phyloP scores from a whole-genome alignment of 2,797 vertebrate genomes.

The Emys orbicularis region DNA sequence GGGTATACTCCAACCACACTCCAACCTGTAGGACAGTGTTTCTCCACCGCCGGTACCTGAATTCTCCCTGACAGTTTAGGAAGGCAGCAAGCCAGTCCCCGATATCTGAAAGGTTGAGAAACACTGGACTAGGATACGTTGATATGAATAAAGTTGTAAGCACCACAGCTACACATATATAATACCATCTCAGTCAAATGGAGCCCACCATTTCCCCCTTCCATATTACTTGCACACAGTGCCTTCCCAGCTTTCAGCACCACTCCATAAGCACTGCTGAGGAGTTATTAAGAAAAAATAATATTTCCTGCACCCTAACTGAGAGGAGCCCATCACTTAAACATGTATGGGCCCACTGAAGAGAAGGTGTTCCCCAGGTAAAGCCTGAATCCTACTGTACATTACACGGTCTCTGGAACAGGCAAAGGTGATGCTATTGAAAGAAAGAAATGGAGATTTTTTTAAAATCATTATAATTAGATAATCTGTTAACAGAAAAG shows the following conservation, averaged over 20 bases:
- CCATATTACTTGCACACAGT: conserved; percentile 12
- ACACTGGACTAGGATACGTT: background rate
- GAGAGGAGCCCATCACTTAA: background rate
- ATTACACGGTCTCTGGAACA: background rate
- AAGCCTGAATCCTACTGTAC: background rate
- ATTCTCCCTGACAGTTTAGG: background rate
- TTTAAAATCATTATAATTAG: conserved; percentile 4
- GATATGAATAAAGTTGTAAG: conserved; percentile 36
- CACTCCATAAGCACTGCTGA: conserved; percentile 43
- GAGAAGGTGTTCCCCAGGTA: background rate
- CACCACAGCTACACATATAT: background rate
- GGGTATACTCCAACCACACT: background rate
- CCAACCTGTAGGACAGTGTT: background rate
- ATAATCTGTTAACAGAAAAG: background rate
- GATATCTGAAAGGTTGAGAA: background rate
- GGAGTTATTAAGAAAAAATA: conserved; percentile 45
- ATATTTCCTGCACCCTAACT: conserved; percentile 24
- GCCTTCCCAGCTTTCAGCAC: conserved; percentile 19
- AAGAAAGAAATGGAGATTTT: background rate
- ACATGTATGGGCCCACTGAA: background rate
- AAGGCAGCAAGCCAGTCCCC: background rate
- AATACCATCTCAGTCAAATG: conserved; percentile 33
- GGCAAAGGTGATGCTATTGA: background rate
- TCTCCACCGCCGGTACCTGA: background rate
- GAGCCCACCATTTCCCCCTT: background rate